These are phyloP conservation scores for Ptilodon capucinus DNA, from an alignment of 2,888 invertebrate species.

Conservation along the genomic window DNA sequence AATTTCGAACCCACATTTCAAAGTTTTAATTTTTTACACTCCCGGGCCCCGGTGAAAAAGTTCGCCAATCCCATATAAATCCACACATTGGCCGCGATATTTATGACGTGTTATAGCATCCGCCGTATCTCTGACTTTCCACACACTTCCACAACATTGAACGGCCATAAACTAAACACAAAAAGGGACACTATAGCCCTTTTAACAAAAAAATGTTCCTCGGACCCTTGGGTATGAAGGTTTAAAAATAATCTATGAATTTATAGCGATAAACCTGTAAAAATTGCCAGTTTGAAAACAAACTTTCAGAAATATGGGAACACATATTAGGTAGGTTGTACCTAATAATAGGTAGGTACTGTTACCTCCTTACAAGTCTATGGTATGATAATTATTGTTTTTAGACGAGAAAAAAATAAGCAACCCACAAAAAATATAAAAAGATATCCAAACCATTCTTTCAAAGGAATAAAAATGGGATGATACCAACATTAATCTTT, in stretches of 20 bases:
- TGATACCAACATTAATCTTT: constrained; percentile 24
- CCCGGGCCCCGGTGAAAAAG: constrained; percentile 1
- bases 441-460: not conserved
- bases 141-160: constrained; percentile 76
- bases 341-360: too few species aligned
- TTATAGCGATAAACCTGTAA: constrained; percentile 18
- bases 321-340: not conserved
- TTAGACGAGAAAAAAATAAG: not conserved
- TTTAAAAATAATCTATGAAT: constrained; percentile 29
- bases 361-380: too few species aligned
- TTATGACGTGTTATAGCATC: constrained; percentile 61
- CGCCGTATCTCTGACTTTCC: constrained; percentile 65
- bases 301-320: not conserved
- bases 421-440: not conserved
- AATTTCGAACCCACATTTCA: constrained; percentile 7
- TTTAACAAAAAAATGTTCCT: constrained; percentile 41
- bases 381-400: not conserved
- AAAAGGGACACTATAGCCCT: constrained; percentile 55
- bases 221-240: constrained; percentile 31
- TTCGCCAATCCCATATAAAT: constrained; percentile 36
- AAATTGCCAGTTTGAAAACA: constrained; percentile 15
- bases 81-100: constrained; percentile 56
- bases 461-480: constrained; percentile 20
- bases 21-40: constrained; percentile 17
- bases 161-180: constrained; percentile 60